Base-by-base conservation (phyloP, 2,888 invertebrate species). In the Notodonta ziczac region DNA sequence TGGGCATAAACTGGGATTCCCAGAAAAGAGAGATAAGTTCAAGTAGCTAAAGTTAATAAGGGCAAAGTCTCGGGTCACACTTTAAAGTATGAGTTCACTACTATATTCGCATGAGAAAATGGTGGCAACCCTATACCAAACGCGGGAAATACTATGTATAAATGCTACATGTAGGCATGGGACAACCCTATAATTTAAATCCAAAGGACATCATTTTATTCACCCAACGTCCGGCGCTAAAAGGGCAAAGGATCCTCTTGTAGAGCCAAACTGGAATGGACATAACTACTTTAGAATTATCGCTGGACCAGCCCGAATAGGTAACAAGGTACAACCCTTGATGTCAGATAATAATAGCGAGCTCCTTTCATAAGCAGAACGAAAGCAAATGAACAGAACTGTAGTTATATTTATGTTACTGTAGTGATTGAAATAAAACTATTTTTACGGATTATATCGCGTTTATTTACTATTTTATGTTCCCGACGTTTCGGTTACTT, bases 151-250 rank as follows among this genome's bases (percentile, higher is more conserved):
- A 60, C 46, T 24, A 16, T 50, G 44, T 46, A 60, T 54, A 54
- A 57, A 67, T 66, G 61, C 57, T 67, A 67, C 66, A 65, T 73
- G 66, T 10, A 13, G n/a, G 16, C 16, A 50, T 16, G n/a, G 4
- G 72, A 59, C 58, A 62, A 62, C 63, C 62, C 68, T 58, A 58
- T 72, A 77, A 73, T 76, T 72, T 72, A 70, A 69, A 78, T 78
- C 76, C 69, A 78, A 78, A 79, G 73, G 62, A 70, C 62, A 70
- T 76, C 69, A 73, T 77, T 73, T 74, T 73, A 71, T 78, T 74
- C 73, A 63, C 64, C 8, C 53, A 56, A 53, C 55, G 44, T 63
- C 52, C 58, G 59, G 42, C 53, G 53, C 44, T 66, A 54, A 67
- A 74, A 70, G 64, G 68, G 60, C 56, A 66, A 69, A 61, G 55